Evolutionary conservation across 2,888 invertebrate species (phyloP).

Genomic region (Blera fallax): DNA sequence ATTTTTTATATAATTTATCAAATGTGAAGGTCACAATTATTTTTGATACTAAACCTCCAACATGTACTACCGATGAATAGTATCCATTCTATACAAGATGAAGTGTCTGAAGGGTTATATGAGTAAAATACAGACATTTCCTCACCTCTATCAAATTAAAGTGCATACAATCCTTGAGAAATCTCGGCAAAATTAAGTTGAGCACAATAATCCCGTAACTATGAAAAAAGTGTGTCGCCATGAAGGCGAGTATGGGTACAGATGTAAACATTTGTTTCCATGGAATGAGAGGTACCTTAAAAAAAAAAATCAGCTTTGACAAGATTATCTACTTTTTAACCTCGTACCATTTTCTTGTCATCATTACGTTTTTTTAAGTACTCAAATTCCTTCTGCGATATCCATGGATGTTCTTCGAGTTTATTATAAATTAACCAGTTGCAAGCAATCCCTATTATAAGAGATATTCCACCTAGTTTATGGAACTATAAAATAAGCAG

Average conservation of each 20-base stretch:
- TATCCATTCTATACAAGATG: conserved; percentile 75
- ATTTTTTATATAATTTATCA: conserved; percentile 73
- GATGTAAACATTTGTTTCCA: conserved; percentile 82
- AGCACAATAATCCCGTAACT: conserved; percentile 81
- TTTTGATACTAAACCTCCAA: conserved; percentile 77
- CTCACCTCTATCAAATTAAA: conserved; percentile 80
- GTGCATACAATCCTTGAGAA: conserved; percentile 81
- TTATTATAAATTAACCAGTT: conserved; percentile 82
- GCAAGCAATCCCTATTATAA: conserved; percentile 75
- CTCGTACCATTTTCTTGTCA: conserved; percentile 72
- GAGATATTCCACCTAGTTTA: conserved; percentile 75
- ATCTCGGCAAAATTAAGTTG: conserved; percentile 80
- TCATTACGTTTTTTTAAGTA: conserved; percentile 75
- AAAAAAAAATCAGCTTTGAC: neutral
- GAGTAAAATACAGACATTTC: neutral
- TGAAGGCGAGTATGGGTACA: conserved; percentile 81
- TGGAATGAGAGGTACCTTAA: conserved; percentile 79
- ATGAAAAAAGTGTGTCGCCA: conserved; percentile 82
- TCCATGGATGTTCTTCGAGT: conserved; percentile 83
- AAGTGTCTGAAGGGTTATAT: neutral
- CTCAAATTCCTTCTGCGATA: conserved; percentile 81
- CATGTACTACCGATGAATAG: conserved; percentile 76
- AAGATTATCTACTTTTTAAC: neutral
- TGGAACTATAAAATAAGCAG: too few relatives aligned
- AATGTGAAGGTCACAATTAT: conserved; percentile 75